Evolutionary conservation across 2,113 vertebrate genomes (phyloP), one percentile per base, ranked within the genome.

Genomic region (Trinectes maculatus): DNA sequence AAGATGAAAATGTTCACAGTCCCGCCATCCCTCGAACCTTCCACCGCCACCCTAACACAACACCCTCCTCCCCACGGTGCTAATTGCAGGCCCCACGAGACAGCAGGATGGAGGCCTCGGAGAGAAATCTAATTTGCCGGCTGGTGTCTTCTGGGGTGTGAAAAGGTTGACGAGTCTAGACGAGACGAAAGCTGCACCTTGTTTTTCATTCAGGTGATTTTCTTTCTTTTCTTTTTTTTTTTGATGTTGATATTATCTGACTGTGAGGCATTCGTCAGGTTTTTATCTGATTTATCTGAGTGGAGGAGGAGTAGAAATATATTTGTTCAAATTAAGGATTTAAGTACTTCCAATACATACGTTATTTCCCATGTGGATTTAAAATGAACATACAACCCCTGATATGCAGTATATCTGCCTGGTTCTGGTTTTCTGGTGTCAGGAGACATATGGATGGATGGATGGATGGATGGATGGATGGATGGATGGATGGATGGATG

Each of bases 31-130:
- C 16, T 55, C 56, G 37, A 26, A 28, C 40, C 61, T 53, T 54
- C 78, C 59, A 48, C 33, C 21, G 28, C 43, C 74, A 76, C 58
- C 34, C 52, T 21, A 24, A 63, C 71, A 70, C 37, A 63, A 79
- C 63, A 63, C 57, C 53, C 61, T 56, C 81, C 74, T 80, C 87
- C 84, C 87, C 91, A 86, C 85, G 1, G 89, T 91, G 93, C 92
- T 96, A 96, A 97, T 96, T 97, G 93, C 89, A 61, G 26, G 86
- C 88, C 91, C 93, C 94, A 92, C 87, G 86, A 92, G 84, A 92
- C 94, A 80, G 87, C 88, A 80, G 87, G 85, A 85, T 62, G 71
- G 80, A 82, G 83, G 86, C 85, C 90, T 71, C 64, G 84, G 90
- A 86, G 81, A 69, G 57, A 47, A 34, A 79, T 92, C 83, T 25